phyloP scores from a whole-genome alignment of 2,888 invertebrate species.

The Euproctis similis region DNA sequence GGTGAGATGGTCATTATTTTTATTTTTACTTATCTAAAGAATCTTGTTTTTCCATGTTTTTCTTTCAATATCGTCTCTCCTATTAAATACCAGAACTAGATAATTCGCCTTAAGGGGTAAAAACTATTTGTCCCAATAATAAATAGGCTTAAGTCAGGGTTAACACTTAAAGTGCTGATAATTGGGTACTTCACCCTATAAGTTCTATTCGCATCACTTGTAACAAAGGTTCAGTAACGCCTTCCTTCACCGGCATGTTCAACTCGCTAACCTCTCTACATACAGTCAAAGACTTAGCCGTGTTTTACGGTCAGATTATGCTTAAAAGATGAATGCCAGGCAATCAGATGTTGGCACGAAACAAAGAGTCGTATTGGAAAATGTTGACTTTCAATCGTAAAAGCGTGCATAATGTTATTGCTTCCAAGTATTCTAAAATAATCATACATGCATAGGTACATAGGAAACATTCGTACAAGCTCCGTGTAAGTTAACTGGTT shows the following conservation, averaged over 20 bases:
- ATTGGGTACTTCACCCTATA: too few relatives aligned
- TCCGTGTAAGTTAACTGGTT: conserved; percentile 43
- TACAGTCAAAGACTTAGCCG: conserved; percentile 37
- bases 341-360: conserved; percentile 58
- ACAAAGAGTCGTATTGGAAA: conserved; percentile 67
- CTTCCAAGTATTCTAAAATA: conserved; percentile 55
- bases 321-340: conserved; percentile 61
- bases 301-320: conserved; percentile 65
- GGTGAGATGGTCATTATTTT: too few relatives aligned
- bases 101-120: too few relatives aligned
- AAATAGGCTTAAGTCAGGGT: too few relatives aligned
- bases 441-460: conserved; percentile 35
- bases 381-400: conserved; percentile 68
- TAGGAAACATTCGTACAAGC: conserved; percentile 39
- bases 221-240: conserved; percentile 16
- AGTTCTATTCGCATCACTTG: too few relatives aligned
- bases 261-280: conserved; percentile 23
- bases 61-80: too few relatives aligned
- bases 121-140: too few relatives aligned
- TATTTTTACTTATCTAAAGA: too few relatives aligned
- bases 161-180: too few relatives aligned
- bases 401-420: conserved; percentile 61
- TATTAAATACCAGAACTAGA: too few relatives aligned
- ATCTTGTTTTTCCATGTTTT: too few relatives aligned
- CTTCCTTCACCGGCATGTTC: conserved; percentile 11